Conservation (phyloP, 2,797 vertebrate genomes). For the Uromys caudimaculatus region DNA sequence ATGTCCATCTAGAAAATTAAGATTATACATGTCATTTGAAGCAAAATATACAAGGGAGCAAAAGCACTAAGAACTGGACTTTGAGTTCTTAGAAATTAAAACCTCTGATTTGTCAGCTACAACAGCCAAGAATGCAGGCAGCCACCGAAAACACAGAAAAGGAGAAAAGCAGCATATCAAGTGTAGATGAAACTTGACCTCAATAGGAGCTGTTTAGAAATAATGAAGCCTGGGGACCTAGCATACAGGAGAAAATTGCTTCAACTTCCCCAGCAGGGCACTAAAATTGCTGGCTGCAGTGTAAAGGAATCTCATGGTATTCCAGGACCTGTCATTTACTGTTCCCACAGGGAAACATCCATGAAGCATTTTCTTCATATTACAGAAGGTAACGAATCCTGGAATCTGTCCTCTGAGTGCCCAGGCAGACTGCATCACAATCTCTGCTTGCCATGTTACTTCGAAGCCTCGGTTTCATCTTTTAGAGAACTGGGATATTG, state of each 20-base stretch:
- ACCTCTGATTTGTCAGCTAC: neutral
- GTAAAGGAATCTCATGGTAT: slow-evolving; percentile 54
- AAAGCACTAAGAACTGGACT: neutral
- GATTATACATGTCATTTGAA: neutral
- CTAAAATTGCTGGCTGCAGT: slow-evolving; percentile 49
- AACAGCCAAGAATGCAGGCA: slow-evolving; percentile 47
- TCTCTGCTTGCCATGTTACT: neutral
- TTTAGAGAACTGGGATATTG: neutral
- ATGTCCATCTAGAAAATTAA: neutral
- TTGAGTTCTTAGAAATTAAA: slow-evolving; percentile 39
- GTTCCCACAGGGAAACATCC: slow-evolving; percentile 36
- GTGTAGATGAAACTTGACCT: slow-evolving; percentile 60
- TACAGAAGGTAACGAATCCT: slow-evolving; percentile 14
- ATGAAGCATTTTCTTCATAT: slow-evolving; percentile 53
- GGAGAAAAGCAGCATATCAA: slow-evolving; percentile 41
- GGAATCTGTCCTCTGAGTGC: neutral
- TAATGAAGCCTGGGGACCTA: slow-evolving; percentile 67
- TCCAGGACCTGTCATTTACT: slow-evolving; percentile 37
- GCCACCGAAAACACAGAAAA: slow-evolving; percentile 15
- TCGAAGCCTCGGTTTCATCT: slow-evolving; percentile 17
- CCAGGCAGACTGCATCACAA: neutral
- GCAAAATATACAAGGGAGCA: slow-evolving; percentile 40
- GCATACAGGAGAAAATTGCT: slow-evolving; percentile 70
- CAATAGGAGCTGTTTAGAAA: slow-evolving; percentile 70
- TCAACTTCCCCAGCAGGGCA: slow-evolving; percentile 67